Evolutionary conservation across 2,888 invertebrate species (phyloP).

Genomic region (Clitarchus hookeri): DNA sequence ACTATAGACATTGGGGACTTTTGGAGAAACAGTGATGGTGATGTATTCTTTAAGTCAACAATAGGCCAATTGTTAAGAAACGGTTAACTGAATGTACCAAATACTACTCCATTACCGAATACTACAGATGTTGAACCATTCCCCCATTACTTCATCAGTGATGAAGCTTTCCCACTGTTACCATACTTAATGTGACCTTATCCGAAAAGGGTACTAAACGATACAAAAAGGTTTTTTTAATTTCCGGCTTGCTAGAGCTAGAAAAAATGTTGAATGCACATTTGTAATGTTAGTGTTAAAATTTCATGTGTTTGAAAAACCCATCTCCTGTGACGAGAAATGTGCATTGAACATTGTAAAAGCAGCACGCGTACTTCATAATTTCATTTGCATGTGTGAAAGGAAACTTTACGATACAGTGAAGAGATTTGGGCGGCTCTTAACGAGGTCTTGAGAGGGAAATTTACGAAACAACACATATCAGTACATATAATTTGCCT

Average conservation of each 20-base stretch:
- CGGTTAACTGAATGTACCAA: conserved; percentile 17
- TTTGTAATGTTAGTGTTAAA: conserved; percentile 33
- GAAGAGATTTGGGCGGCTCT: no score
- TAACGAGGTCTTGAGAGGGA: no score
- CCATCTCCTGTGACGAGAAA: neutral
- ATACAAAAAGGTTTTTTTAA: conserved; percentile 29
- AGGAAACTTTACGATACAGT: no score
- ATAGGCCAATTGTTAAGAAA: conserved; percentile 18
- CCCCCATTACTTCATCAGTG: conserved; percentile 33
- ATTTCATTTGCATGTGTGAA: neutral
- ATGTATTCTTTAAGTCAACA: neutral
- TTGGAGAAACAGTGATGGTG: conserved; percentile 30
- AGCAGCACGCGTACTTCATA: conserved; percentile 2
- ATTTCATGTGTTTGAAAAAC: conserved; percentile 29
- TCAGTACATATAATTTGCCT: neutral
- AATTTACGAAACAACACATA: neutral
- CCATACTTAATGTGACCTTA: conserved; percentile 34
- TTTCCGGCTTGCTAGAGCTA: conserved; percentile 35
- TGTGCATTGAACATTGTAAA: conserved; percentile 21
- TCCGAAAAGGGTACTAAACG: conserved; percentile 29
- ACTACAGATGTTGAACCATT: neutral
- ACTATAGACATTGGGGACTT: neutral
- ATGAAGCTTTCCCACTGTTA: conserved; percentile 39
- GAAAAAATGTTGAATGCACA: conserved; percentile 37
- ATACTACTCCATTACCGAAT: neutral